Base-by-base conservation (phyloP, 35 echinoderm and acorn worm species). In the Ptychodera flava region DNA sequence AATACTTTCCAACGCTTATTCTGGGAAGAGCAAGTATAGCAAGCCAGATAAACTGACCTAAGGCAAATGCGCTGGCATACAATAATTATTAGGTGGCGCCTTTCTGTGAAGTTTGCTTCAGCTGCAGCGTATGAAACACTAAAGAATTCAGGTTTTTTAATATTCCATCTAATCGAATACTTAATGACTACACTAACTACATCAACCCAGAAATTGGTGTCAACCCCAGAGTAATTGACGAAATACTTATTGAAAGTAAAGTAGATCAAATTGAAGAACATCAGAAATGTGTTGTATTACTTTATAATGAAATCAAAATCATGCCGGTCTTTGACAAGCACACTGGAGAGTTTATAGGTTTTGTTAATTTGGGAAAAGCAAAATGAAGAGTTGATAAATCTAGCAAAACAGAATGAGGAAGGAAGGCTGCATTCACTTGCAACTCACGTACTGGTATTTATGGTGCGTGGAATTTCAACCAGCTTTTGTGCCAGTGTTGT, bases 301-400 rank as follows among this genome's bases (percentile, higher is more conserved):
- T 77, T 16, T 87, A 89, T 89, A 84, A 93, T 79, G 92, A 93
- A n/a, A 87, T 93, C 37, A 89, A 89, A 64, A 82, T 90, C 27
- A 90, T 81, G 28, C 16, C 84, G 0, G 88, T 80, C 0, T 93
- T 87, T 64, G 52, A 38, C 16, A 36, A 34, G 10, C 36, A 45
- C 12, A 36, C 78, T 31, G 92, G 88, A 6, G 31, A 85, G 30
- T 36, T 93, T 33, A 33, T 89, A 31, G 92, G 88, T 0, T 93
- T 93, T 31, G 86, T 79, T 6, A 36, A 78, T 30, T 28, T 92
- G 1, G 92, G 92, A 31, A 81, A 33, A 28, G 16, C 90, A 1
- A n/a, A 31, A 79, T 33, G 81, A 93, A 35, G 84, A 82, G 45
- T 32, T 93, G 14, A 76, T 30, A 15, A 31, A 38, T 14, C 87